Base-by-base conservation (phyloP, 2,888 invertebrate genomes). In the Perithous albicinctus region DNA sequence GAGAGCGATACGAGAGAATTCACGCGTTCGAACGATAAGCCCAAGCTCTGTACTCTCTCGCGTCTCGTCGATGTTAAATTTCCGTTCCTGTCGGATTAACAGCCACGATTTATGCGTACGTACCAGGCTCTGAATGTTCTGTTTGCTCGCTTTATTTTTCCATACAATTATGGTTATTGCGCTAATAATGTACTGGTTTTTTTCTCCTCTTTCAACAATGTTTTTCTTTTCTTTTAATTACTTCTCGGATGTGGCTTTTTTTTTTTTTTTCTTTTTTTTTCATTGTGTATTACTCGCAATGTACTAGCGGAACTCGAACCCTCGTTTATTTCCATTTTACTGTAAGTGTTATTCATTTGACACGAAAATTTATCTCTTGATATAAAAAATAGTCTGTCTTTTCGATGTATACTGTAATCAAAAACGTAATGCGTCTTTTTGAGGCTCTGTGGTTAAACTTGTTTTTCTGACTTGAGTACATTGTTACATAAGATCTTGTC, bases 21-120 rank as follows among this genome's bases (percentile, higher is more conserved):
- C 43, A 46, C 64, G 51, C 29, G 73, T 63, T 41, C 3, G 5
- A 64, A 41, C 56, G 63, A 73, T 63, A 69, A 74, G 32, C 54
- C 67, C 35, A 10, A n/a, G 35, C 61, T 35, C 32, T n/a, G 41
- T 32, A 29, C 46, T 26, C 35, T 15, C 46, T 26, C 35, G 10
- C 26, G 43, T 61, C 32, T 23, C 64, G 23, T 63, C 63, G 64
- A 72, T 48, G 48, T 72, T 64, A 35, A 64, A 78, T 74, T 79
- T 74, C 32, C 35, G n/a, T 64, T 38, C 8, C 41, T 29, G 26
- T 61, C 69, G 59, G 38, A 75, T 79, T 35, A 61, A 10, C 61
- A n/a, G 69, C 5, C 35, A 41, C 54, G 61, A 80, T 75, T 48
- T 77, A 69, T 38, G n/a, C 29, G 23, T 26, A 54, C 32, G 10